Evolutionary conservation across 2,797 vertebrate genomes (phyloP).

Genomic region (Synaphobranchus kaupii): DNA sequence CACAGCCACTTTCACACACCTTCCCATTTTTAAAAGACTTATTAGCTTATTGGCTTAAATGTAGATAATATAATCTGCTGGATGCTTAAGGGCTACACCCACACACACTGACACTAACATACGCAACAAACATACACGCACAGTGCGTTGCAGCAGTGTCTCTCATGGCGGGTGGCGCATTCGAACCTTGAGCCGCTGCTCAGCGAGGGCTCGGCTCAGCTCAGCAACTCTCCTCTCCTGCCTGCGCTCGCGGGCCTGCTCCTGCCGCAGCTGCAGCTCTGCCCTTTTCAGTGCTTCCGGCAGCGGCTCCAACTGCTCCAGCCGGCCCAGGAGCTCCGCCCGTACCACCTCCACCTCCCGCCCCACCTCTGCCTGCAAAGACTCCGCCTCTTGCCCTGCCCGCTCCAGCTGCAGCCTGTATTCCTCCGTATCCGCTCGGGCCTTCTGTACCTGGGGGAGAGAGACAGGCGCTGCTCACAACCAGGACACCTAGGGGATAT

Average conservation of each 20-base stretch:
- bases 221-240: slow-evolving; percentile 82
- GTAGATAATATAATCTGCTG: background rate
- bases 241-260: slow-evolving; percentile 75
- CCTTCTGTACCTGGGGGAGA: slow-evolving; percentile 77
- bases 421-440: slow-evolving; percentile 80
- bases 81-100: background rate
- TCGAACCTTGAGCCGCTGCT: slow-evolving; percentile 85
- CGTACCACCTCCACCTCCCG: slow-evolving; percentile 79
- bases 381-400: slow-evolving; percentile 75
- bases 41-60: background rate
- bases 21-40: background rate
- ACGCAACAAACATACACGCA: background rate
- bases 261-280: slow-evolving; percentile 80
- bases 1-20: background rate
- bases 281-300: slow-evolving; percentile 80
- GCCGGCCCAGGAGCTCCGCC: slow-evolving; percentile 73
- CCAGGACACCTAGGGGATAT: background rate
- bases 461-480: background rate
- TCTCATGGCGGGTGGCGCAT: background rate
- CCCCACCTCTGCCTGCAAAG: slow-evolving; percentile 73
- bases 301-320: slow-evolving; percentile 84
- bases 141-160: background rate
- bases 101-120: background rate
- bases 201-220: slow-evolving; percentile 76
- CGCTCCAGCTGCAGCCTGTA: slow-evolving; percentile 74